A percentile compares a stretch with the other conserved stretches of the same genome.
Evolutionary conservation across 1,140 invertebrate species (phyloP).

Genomic region (roundworm (Caenorhabditis elegans)): WBcel235 BX284606.5:13102001-13102500

Average conservation of each 20-base stretch:
- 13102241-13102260: neutral
- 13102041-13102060: no score
- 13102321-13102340: constrained; percentile 55
- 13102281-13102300: constrained; percentile 17
- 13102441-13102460: neutral
- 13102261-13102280: constrained; percentile 23
- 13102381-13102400: constrained; percentile 53
- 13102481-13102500: constrained; percentile 48
- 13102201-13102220: neutral
- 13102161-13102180: constrained; percentile 1
- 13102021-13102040: no score
- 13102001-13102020: neutral
- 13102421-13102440: constrained; percentile 36
- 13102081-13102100: neutral
- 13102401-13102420: constrained; percentile 51
- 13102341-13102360: constrained; percentile 40
- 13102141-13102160: neutral
- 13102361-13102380: constrained; percentile 46
- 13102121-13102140: neutral
- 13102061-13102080: neutral
- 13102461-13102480: constrained; percentile 49
- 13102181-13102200: neutral
- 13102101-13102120: neutral
- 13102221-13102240: neutral
- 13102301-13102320: neutral